phyloP scores from a whole-genome alignment of 2,797 vertebrate genomes.

The Octomys mimax region DNA sequence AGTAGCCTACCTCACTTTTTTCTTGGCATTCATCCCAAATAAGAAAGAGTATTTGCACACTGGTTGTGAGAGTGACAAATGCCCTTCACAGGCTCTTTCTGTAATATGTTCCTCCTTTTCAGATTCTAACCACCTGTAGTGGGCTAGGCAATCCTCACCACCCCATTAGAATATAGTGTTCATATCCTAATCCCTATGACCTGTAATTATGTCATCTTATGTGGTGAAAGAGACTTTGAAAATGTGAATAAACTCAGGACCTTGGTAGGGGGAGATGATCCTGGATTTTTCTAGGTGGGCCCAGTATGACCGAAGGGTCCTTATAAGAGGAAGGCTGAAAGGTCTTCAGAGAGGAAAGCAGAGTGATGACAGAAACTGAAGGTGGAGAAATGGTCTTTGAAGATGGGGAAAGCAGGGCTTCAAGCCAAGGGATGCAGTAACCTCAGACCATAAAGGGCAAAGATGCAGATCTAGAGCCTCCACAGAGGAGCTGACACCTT shows the following conservation, averaged over 20 bases:
- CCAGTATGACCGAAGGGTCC: not conserved
- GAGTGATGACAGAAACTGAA: not conserved
- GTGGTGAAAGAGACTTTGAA: not conserved
- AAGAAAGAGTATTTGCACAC: not conserved
- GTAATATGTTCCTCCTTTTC: not conserved
- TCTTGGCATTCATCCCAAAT: constrained; percentile 1
- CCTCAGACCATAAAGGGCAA: not conserved
- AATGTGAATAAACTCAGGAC: not conserved
- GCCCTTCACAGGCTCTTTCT: not conserved
- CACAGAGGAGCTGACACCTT: not conserved
- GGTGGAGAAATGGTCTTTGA: not conserved
- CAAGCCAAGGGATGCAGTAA: not conserved
- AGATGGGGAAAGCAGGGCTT: not conserved
- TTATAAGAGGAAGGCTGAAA: not conserved
- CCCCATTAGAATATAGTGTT: not conserved
- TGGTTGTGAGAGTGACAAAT: not conserved
- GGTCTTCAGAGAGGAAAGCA: not conserved
- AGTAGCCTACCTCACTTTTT: not conserved
- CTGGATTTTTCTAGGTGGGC: not conserved
- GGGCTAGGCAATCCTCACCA: not conserved
- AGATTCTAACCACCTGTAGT: not conserved
- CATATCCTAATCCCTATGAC: not conserved
- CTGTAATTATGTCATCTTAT: not conserved
- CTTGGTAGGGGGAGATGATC: not conserved
- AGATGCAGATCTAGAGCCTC: not conserved